Conservation (phyloP, 2,888 invertebrate species). For the Psylliodes chrysocephalus region DNA sequence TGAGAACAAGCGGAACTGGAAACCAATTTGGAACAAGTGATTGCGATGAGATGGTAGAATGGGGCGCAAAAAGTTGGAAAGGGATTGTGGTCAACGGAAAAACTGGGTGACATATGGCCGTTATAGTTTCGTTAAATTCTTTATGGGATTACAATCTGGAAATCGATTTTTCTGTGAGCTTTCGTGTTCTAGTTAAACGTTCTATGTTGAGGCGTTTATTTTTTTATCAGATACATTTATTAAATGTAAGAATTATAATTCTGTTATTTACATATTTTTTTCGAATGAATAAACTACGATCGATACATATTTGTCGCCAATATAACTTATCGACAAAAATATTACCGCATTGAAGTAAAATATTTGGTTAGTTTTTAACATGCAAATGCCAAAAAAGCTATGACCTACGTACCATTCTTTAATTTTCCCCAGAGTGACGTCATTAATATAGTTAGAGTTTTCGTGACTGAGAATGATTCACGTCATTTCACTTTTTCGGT, state of each 20-base stretch:
- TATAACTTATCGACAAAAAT: not conserved
- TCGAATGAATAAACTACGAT: not conserved
- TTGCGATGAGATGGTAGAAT: not conserved
- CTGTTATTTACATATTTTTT: not conserved
- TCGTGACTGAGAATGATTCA: not conserved
- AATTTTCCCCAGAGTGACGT: not conserved
- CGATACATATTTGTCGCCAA: not conserved
- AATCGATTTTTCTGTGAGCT: not conserved
- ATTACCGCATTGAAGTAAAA: not conserved
- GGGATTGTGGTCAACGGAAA: constrained; percentile 2
- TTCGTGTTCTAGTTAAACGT: not conserved
- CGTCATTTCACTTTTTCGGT: not conserved
- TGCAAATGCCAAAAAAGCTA: not conserved
- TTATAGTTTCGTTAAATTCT: not conserved
- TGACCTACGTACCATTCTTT: not conserved
- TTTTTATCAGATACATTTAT: not conserved
- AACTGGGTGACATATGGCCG: not conserved
- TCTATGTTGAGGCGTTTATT: not conserved
- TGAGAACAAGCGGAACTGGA: constrained; percentile 1
- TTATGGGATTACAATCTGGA: not conserved
- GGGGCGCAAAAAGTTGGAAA: not conserved
- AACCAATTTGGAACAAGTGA: constrained; percentile 2
- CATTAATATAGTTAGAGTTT: not conserved
- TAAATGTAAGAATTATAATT: not conserved
- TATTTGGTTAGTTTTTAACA: not conserved